These are phyloP conservation scores for Psix sp. DNA, from an alignment of 1,140 invertebrate species.

Conservation along the genomic window DNA sequence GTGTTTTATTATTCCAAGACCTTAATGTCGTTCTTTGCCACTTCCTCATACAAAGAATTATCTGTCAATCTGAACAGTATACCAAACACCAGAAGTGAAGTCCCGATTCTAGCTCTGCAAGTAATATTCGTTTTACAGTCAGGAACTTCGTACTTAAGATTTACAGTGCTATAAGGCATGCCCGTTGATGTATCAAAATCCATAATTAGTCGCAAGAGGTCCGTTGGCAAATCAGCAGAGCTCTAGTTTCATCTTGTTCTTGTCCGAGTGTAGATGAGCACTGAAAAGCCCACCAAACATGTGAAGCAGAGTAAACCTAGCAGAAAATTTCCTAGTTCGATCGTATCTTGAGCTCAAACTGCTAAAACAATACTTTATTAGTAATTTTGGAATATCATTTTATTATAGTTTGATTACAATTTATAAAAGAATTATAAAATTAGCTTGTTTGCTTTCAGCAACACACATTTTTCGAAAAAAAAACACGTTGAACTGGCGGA, in stretches of 20 bases:
- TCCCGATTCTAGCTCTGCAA: conserved; percentile 98
- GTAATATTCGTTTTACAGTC: conserved; percentile 96
- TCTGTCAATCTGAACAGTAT: conserved; percentile 95
- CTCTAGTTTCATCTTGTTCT: conserved; percentile 89
- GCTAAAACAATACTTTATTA: too few relatives aligned
- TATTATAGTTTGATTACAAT: too few relatives aligned
- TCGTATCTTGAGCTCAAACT: too few relatives aligned
- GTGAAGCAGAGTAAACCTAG: too few relatives aligned
- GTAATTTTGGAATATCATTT: too few relatives aligned
- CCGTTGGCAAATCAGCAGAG: conserved; percentile 98
- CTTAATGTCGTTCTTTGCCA: conserved; percentile 94
- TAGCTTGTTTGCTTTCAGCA: too few relatives aligned
- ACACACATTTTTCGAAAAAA: too few relatives aligned
- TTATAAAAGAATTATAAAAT: too few relatives aligned
- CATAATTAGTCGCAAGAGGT: conserved; percentile 90
- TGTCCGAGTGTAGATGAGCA: conserved; percentile 94
- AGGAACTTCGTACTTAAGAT: conserved; percentile 94
- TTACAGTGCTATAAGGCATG: conserved; percentile 99
- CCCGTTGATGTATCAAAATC: conserved; percentile 94
- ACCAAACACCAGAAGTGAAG: conserved; percentile 98
- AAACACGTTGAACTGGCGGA: too few relatives aligned
- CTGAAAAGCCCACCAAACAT: conserved; percentile 97
- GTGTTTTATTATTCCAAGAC: conserved; percentile 91
- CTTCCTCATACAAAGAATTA: conserved; percentile 95
- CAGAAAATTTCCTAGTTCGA: too few relatives aligned